A percentile compares a stretch with the other conserved stretches of the same genome.
phyloP scores from a whole-genome alignment of 2,113 vertebrate genomes.

The Elephas maximus region DNA sequence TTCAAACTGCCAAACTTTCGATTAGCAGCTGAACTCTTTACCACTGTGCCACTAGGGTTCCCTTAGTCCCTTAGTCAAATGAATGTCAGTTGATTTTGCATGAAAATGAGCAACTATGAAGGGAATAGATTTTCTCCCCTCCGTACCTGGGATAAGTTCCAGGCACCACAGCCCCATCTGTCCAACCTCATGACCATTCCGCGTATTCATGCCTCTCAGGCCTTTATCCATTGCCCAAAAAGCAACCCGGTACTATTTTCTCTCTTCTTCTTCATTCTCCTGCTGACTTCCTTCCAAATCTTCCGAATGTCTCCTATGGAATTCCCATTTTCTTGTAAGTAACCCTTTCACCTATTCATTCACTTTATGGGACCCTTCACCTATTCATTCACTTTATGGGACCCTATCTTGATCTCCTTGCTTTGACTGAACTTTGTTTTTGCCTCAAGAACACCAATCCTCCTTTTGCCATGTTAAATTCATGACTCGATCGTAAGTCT shows the following conservation, averaged over 20 bases:
- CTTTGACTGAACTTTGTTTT: not conserved
- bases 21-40: too few relatives aligned
- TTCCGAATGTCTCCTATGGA: not conserved
- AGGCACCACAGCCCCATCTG: not conserved
- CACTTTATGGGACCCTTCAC: not conserved
- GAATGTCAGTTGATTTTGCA: not conserved
- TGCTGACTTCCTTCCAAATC: not conserved
- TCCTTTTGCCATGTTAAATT: not conserved
- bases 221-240: not conserved
- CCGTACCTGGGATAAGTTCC: not conserved
- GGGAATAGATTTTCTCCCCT: not conserved
- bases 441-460: not conserved
- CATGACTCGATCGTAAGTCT: not conserved
- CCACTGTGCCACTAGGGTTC: too few relatives aligned
- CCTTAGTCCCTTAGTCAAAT: not conserved
- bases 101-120: not conserved
- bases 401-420: not conserved
- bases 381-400: not conserved
- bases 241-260: not conserved
- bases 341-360: not conserved
- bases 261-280: not conserved
- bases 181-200: not conserved
- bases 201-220: too few relatives aligned
- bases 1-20: too few relatives aligned
- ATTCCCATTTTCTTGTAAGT: constrained; percentile 6